Base-by-base conservation (phyloP, 2,888 invertebrate genomes). In the Polylopha cassiicola region DNA sequence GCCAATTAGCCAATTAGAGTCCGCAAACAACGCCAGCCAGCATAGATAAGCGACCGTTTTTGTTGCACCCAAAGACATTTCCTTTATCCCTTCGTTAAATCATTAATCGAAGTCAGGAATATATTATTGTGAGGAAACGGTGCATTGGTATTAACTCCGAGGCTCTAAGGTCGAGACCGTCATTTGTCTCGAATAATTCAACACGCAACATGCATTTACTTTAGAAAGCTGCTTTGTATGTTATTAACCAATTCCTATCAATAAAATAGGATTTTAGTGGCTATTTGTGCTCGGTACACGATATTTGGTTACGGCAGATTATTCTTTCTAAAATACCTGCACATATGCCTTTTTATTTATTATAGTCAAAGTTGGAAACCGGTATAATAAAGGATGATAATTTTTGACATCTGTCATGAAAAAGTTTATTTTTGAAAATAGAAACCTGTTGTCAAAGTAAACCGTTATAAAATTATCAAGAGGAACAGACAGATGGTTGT, bases 1-100 rank as follows among this genome's bases (percentile, higher is more conserved):
- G 77, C 82, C 84, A 85, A 85, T 85, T 85, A 84, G 82, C 82
- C 80, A 84, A 84, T 84, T 84, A 85, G 81, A 81, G 77, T 65
- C 61, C 60, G 62, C 69, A 65, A 73, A 77, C 78, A 77, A 72
- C 73, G 64, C 61, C 58, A 47, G 54, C 44, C 39, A 52, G 58
- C 58, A 60, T 37, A 70, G 74, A 76, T 76, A 73, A 75, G 64
- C 47, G 37, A 48, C 57, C 60, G 64, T 62, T 69, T 59, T 73
- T 68, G 56, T 60, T 58, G 52, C 53, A 53, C 55, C 51, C 51
- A 44, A 48, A 47, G 42, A 47, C 53, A 51, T 57, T 56, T 55
- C 59, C 56, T 57, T 55, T 56, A 57, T 54, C 52, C 49, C 47
- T 45, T 37, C 46, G 47, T 47, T 47, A 43, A 54, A 48, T 46